Evolutionary conservation across 1,140 invertebrate species (phyloP).

Genomic region (Mamestra configurata): DNA sequence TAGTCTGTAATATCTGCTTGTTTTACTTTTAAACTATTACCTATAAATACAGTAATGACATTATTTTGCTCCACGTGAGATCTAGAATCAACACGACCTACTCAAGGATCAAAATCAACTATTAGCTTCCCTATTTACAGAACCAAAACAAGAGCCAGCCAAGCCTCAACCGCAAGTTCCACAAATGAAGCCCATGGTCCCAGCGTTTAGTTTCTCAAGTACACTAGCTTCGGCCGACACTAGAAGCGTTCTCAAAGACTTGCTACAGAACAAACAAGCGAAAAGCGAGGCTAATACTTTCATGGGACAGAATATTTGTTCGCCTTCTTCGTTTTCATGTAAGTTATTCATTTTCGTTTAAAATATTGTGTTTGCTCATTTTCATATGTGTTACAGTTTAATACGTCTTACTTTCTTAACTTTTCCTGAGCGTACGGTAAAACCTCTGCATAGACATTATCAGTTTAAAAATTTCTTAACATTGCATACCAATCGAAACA

Average conservation of each 20-base stretch:
- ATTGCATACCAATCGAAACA: too few relatives aligned
- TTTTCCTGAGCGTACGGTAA: too few relatives aligned
- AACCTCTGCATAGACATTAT: too few relatives aligned
- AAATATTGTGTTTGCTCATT: not conserved
- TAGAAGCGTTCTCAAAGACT: constrained; percentile 67
- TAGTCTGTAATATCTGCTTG: too few relatives aligned
- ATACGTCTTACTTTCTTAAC: too few relatives aligned
- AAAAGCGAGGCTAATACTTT: constrained; percentile 71
- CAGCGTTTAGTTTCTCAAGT: constrained; percentile 17
- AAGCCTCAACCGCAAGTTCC: constrained; percentile 22
- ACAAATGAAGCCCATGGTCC: not conserved
- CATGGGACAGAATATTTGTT: constrained; percentile 80
- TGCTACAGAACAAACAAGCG: constrained; percentile 71
- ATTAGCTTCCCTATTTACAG: constrained; percentile 52
- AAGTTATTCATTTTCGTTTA: constrained; percentile 59
- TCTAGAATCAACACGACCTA: too few relatives aligned
- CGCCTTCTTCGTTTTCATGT: constrained; percentile 73
- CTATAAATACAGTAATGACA: too few relatives aligned
- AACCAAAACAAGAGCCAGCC: constrained; percentile 62
- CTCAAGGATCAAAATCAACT: not conserved
- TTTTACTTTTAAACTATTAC: too few relatives aligned
- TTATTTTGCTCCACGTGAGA: too few relatives aligned
- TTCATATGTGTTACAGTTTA: too few relatives aligned
- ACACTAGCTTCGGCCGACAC: constrained; percentile 56
- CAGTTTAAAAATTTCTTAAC: not conserved